Evolutionary conservation across 2,113 vertebrate species (phyloP), one percentile per base, ranked within the genome.

Genomic region (Ovibos moschatus): DNA sequence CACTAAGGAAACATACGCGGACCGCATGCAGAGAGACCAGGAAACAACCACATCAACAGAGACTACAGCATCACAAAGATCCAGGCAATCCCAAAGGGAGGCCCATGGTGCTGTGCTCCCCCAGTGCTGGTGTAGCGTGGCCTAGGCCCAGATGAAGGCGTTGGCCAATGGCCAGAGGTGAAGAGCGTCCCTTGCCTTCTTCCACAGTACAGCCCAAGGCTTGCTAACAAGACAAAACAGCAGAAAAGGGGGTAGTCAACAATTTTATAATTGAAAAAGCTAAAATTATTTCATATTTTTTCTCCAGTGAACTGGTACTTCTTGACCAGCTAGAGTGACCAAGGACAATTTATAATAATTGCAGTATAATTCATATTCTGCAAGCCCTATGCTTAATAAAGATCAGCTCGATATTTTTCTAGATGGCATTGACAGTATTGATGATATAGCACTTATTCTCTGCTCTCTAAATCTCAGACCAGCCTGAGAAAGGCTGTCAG

Each of bases 51-150:
- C 58, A 86, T 87, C 81, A 94, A 51, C 88, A 96, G 81, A 50
- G 23, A 81, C 45, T 16, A 43, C 53, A 94, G 21, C 96, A 96
- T 96, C 96, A 97, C 91, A 97, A 88, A 97, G 97, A 95, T 58
- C 36, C 82, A 93, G 45, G 40, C 53, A 79, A 50, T 33, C 62
- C 6, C 84, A 43, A 28, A 88, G 15, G 47, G 62, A 92, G 90
- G 7, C 47, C 53, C 15, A 4, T 13, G 51, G 25, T 6, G 10
- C 43, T 53, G n/a, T 78, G 55, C 60, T 25, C 23, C 43, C 40
- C 40, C 33, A 19, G 60, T 10, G 57, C 36, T 16, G 6, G 13
- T 50, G 10, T 7, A 45, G 7, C 23, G 4, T 1, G 0, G 33
- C 51, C 67, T 6, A 2, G 30, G 53, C 57, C 91, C 28, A 76